Conservation (phyloP, 2,888 invertebrate genomes). For the Amphipyra tragopoginis region DNA sequence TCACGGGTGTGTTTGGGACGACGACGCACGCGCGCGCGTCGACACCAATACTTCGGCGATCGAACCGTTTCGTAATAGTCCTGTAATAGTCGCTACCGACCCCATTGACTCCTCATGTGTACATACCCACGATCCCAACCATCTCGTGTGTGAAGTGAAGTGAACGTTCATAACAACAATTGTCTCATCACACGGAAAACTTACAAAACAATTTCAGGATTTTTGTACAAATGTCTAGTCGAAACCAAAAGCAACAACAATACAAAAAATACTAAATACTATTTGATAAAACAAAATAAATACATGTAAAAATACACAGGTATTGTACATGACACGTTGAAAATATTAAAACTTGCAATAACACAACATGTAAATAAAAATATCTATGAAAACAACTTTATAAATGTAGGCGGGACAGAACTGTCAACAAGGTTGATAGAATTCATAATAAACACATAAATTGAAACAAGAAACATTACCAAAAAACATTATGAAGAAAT, state of each 20-base stretch:
- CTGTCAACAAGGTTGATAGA: slow-evolving; percentile 27
- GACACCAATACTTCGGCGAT: slow-evolving; percentile 60
- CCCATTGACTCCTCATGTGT: slow-evolving; percentile 70
- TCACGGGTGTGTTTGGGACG: slow-evolving; percentile 63
- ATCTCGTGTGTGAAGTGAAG: slow-evolving; percentile 61
- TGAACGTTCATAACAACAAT: slow-evolving; percentile 47
- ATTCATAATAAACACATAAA: slow-evolving; percentile 29
- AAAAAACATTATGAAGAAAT: too few relatives aligned
- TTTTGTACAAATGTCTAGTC: slow-evolving; percentile 5
- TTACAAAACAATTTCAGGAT: slow-evolving; percentile 28
- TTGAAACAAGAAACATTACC: slow-evolving; percentile 15
- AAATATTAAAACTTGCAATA: slow-evolving; percentile 16
- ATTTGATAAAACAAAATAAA: background rate
- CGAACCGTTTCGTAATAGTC: slow-evolving; percentile 76
- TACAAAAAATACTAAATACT: background rate
- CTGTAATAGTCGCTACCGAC: slow-evolving; percentile 62
- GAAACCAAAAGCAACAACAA: slow-evolving; percentile 6
- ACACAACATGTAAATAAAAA: slow-evolving; percentile 29
- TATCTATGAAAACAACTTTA: slow-evolving; percentile 33
- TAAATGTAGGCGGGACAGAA: slow-evolving; percentile 27
- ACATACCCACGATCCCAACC: slow-evolving; percentile 64
- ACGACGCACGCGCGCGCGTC: slow-evolving; percentile 69
- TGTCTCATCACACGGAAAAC: slow-evolving; percentile 21
- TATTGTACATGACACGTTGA: slow-evolving; percentile 18
- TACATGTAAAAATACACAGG: slow-evolving; percentile 10